These are phyloP conservation scores for Campylomormyrus tamandua DNA, from an alignment of 2,113 vertebrate genomes.

Conservation along the genomic window DNA sequence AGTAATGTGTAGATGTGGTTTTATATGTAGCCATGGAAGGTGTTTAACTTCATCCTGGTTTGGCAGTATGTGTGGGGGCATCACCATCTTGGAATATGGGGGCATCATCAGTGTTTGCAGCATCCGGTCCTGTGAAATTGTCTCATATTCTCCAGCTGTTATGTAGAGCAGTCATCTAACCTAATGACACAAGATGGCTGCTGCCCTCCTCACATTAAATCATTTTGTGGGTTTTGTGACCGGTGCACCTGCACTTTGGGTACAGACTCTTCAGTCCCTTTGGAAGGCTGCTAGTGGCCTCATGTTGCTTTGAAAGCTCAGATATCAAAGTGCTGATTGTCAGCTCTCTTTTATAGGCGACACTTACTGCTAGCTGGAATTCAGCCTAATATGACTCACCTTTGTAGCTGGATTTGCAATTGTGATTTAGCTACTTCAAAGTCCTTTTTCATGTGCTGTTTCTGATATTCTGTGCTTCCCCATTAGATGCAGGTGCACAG, in stretches of 20 bases:
- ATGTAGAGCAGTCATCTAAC: not conserved
- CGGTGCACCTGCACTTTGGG: not conserved
- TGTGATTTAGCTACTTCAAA: conserved; percentile 3
- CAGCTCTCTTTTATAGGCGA: not conserved
- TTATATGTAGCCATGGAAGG: not conserved
- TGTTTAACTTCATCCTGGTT: not conserved
- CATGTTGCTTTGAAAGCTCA: not conserved
- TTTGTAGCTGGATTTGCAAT: not conserved
- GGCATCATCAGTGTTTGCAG: not conserved
- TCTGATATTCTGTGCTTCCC: not conserved
- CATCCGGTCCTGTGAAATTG: not conserved
- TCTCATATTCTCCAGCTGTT: not conserved
- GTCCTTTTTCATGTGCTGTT: not conserved
- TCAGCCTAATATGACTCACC: not conserved
- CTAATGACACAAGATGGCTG: not conserved
- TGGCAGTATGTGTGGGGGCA: not conserved
- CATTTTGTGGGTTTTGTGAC: not conserved
- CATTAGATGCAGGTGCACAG: not conserved
- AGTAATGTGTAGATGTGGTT: not conserved
- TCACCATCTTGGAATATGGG: not conserved
- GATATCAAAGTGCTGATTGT: not conserved
- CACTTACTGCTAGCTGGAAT: not conserved
- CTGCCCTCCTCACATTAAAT: not conserved
- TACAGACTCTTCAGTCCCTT: not conserved
- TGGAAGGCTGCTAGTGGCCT: not conserved